Percentiles rank a stretch among this genome's conserved stretches.
Evolutionary conservation across 2,113 vertebrate species (phyloP).

Genomic region (Echinops telfairi): DNA sequence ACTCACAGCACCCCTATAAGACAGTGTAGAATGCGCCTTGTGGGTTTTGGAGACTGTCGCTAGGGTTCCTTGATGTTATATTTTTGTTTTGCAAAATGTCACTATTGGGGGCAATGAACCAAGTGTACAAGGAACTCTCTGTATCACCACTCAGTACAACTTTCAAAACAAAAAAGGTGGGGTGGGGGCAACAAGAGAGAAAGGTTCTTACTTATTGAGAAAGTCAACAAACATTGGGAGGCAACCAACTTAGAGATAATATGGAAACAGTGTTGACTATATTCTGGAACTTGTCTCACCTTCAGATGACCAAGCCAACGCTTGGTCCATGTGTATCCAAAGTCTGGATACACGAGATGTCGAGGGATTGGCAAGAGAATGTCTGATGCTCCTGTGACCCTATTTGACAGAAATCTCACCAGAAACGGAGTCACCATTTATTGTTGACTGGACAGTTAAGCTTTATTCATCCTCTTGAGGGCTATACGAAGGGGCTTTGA

Average conservation of each 20-base stretch:
- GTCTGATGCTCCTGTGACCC: neutral
- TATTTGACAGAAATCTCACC: neutral
- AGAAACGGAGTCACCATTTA: neutral
- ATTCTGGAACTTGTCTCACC: slow-evolving; percentile 47
- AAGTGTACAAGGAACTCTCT: neutral
- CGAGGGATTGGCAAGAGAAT: slow-evolving; percentile 44
- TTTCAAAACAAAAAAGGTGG: neutral
- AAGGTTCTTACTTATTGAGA: slow-evolving; percentile 15
- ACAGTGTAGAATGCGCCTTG: too few species aligned
- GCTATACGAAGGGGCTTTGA: neutral
- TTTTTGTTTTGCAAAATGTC: neutral
- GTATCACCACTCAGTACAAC: slow-evolving; percentile 52
- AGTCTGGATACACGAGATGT: slow-evolving; percentile 56
- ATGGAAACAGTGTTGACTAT: slow-evolving; percentile 13
- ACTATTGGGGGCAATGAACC: neutral
- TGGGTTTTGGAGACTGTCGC: too few species aligned
- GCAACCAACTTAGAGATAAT: neutral
- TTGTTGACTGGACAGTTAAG: neutral
- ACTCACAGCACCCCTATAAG: too few species aligned
- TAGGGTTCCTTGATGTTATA: too few species aligned
- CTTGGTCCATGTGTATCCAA: slow-evolving; percentile 59
- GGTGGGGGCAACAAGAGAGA: neutral
- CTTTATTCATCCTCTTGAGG: neutral
- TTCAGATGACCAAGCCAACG: slow-evolving; percentile 46
- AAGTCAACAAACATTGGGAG: slow-evolving; percentile 13